phyloP scores from a whole-genome alignment of 2,888 invertebrate genomes.

The Unio delphinus region DNA sequence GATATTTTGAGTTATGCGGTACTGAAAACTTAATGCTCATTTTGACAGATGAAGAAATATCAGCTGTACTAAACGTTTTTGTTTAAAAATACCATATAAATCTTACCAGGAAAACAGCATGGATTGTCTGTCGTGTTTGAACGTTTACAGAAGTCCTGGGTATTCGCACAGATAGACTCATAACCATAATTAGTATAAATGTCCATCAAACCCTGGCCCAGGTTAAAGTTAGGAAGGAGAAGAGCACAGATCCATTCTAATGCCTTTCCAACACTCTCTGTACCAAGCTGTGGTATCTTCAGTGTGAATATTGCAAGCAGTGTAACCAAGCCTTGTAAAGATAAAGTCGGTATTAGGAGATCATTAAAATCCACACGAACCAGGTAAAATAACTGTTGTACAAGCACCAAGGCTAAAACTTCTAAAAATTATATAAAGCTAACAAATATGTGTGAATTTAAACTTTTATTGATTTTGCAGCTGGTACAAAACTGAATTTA shows the following conservation, averaged over 20 bases:
- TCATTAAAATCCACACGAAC: too few species aligned
- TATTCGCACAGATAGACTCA: conserved; percentile 26
- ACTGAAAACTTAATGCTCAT: too few species aligned
- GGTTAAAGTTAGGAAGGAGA: conserved; percentile 79
- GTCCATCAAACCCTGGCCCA: conserved; percentile 73
- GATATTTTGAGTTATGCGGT: too few species aligned
- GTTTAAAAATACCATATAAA: too few species aligned
- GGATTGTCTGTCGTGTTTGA: conserved; percentile 4
- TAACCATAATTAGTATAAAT: conserved; percentile 69
- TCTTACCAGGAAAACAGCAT: conserved; percentile 27
- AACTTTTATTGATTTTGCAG: too few species aligned
- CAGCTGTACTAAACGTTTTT: too few species aligned
- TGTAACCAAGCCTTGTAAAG: conserved; percentile 79
- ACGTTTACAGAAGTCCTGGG: neutral
- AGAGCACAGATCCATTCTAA: conserved; percentile 80
- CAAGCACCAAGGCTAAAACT: too few species aligned
- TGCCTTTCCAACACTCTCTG: conserved; percentile 75
- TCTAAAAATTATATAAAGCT: too few species aligned
- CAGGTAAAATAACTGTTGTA: neutral
- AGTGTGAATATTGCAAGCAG: conserved; percentile 81
- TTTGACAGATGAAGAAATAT: too few species aligned
- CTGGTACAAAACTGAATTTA: too few species aligned
- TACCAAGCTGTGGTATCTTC: conserved; percentile 76
- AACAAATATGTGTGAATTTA: too few species aligned
- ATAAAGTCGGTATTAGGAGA: neutral